Percentiles rank a stretch among this genome's conserved stretches.
Evolutionary conservation across 2,797 vertebrate genomes (phyloP).

Genomic region (Avahi laniger): DNA sequence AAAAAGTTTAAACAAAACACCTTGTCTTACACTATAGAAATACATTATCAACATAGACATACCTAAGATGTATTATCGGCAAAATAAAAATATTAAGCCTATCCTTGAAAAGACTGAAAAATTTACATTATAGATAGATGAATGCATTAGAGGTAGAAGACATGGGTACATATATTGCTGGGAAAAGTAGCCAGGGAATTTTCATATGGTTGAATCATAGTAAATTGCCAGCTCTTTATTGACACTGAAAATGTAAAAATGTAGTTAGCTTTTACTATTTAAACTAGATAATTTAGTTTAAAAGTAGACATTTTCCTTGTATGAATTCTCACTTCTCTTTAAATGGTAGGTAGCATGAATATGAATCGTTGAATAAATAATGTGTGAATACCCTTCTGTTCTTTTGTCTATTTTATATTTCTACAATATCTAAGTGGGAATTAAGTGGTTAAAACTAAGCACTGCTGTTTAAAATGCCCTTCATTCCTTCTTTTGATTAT

Average conservation of each 20-base stretch:
- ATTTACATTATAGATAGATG: background rate
- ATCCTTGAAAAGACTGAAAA: background rate
- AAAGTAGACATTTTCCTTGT: slow-evolving; percentile 45
- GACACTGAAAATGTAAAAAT: slow-evolving; percentile 57
- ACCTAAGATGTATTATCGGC: background rate
- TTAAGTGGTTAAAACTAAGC: slow-evolving; percentile 64
- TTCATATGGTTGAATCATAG: background rate
- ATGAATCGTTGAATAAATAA: background rate
- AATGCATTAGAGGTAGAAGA: background rate
- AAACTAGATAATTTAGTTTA: slow-evolving; percentile 28
- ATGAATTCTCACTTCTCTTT: slow-evolving; percentile 40
- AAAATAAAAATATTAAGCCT: slow-evolving; percentile 20
- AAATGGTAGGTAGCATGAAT: slow-evolving; percentile 8
- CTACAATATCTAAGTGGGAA: slow-evolving; percentile 13
- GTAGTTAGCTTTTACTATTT: background rate
- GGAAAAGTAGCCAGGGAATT: slow-evolving; percentile 10
- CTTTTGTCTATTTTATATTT: slow-evolving; percentile 34
- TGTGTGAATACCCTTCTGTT: background rate
- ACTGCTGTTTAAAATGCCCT: slow-evolving; percentile 45
- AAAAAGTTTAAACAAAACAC: background rate
- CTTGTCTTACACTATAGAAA: background rate
- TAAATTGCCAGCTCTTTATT: slow-evolving; percentile 15
- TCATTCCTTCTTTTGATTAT: slow-evolving; percentile 58
- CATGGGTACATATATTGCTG: background rate
- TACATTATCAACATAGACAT: background rate